Conservation (phyloP, 2,113 vertebrate genomes). For the Odobenus rosmarus region DNA sequence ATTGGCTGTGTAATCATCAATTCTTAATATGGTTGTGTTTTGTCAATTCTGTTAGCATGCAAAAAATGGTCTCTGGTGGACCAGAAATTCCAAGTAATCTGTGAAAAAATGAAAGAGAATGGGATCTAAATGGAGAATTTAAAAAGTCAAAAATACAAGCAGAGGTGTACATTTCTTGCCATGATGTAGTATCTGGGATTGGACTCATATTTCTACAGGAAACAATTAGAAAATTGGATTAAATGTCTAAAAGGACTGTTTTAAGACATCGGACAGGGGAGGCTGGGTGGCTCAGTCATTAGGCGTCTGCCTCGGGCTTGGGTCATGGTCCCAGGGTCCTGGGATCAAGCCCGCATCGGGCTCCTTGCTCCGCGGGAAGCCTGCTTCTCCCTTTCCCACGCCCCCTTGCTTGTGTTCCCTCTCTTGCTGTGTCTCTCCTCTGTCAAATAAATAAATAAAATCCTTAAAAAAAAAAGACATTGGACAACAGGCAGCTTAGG, state of each 20-base stretch:
- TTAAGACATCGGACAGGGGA: no score
- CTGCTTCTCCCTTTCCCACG: no score
- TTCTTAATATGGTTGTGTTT: background rate
- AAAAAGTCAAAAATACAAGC: background rate
- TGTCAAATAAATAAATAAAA: no score
- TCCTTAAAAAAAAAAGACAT: background rate
- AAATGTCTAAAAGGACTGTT: background rate
- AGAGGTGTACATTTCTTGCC: background rate
- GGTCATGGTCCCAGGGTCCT: no score
- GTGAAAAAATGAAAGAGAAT: background rate
- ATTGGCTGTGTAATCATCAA: background rate
- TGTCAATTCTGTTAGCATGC: background rate
- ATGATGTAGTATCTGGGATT: background rate
- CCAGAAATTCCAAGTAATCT: background rate
- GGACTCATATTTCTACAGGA: background rate
- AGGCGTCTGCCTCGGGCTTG: no score
- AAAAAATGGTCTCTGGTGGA: background rate
- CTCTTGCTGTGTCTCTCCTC: no score
- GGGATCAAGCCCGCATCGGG: no score
- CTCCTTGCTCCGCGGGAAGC: no score
- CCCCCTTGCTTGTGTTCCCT: no score
- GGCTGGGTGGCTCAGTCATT: no score
- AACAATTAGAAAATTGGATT: background rate
- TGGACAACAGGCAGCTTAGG: background rate
- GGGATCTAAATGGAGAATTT: background rate